phyloP scores from a whole-genome alignment of 2,888 invertebrate species.

The Mythimna impura region DNA sequence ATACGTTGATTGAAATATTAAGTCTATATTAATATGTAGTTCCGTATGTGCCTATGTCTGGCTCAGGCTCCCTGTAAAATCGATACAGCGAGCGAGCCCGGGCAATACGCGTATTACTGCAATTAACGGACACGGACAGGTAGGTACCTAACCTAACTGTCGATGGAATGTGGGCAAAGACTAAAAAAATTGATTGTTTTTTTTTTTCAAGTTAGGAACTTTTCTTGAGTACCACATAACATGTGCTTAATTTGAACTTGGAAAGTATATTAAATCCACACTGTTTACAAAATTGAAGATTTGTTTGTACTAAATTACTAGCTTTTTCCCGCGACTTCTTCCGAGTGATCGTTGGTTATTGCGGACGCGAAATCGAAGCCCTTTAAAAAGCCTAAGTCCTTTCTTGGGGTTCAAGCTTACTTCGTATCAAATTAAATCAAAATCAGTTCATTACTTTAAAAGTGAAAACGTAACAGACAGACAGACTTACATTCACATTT shows the following conservation, averaged over 20 bases:
- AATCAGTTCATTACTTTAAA: no score
- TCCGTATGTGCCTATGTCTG: slow-evolving; percentile 21
- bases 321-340: no score
- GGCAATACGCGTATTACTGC: neutral
- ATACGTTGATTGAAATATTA: slow-evolving; percentile 25
- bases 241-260: neutral
- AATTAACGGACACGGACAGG: slow-evolving; percentile 20
- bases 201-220: neutral
- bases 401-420: no score
- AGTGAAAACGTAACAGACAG: no score
- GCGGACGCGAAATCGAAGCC: no score
- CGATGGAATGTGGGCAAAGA: slow-evolving; percentile 10
- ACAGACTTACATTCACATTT: no score
- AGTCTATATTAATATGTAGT: neutral
- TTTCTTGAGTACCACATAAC: neutral
- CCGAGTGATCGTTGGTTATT: no score
- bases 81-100: slow-evolving; percentile 42
- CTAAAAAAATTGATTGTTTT: neutral
- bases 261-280: neutral
- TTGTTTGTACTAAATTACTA: neutral
- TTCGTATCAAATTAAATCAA: no score
- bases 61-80: slow-evolving; percentile 35
- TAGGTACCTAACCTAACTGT: slow-evolving; percentile 7
- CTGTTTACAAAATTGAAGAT: neutral
- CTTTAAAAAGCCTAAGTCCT: no score